These are phyloP conservation scores for Hyphantria cunea DNA, from an alignment of 1,140 invertebrate genomes.

Conservation along the genomic window DNA sequence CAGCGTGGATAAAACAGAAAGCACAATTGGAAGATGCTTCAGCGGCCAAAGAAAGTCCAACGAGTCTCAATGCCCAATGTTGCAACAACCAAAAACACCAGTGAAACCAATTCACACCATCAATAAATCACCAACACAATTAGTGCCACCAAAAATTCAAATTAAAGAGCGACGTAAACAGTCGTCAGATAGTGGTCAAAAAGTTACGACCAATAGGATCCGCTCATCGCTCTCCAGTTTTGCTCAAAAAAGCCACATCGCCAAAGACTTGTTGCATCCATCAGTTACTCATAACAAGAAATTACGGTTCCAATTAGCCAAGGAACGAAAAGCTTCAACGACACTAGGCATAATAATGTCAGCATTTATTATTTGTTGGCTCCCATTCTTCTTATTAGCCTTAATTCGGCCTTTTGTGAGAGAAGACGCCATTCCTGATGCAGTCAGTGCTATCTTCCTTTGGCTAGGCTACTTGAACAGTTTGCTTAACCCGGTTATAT, in stretches of 20 bases:
- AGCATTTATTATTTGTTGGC: conserved; percentile 97
- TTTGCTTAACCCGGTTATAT: conserved; percentile 95
- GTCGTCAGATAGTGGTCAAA: conserved; percentile 66
- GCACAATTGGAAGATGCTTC: conserved; percentile 84
- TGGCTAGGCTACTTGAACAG: conserved; percentile 98
- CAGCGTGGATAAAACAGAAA: conserved; percentile 82
- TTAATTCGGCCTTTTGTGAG: conserved; percentile 92
- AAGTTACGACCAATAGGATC: conserved; percentile 71
- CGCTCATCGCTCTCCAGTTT: conserved; percentile 75
- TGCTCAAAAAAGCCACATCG: conserved; percentile 76
- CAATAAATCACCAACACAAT: conserved; percentile 60
- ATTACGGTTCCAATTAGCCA: conserved; percentile 90
- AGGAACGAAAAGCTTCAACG: conserved; percentile 96
- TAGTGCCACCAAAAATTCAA: conserved; percentile 58
- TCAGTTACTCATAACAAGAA: conserved; percentile 87
- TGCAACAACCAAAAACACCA: conserved; percentile 78
- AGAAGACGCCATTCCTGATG: conserved; percentile 86
- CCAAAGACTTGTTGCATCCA: conserved; percentile 74
- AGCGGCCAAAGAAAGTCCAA: conserved; percentile 85
- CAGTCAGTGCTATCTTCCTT: conserved; percentile 88
- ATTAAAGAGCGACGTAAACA: conserved; percentile 57
- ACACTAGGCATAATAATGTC: conserved; percentile 99
- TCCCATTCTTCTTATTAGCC: conserved; percentile 97
- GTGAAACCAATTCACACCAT: conserved; percentile 75
- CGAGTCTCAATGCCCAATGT: conserved; percentile 89